Evolutionary conservation across 1,140 invertebrate species (phyloP).

Genomic region (Gryon sp.): DNA sequence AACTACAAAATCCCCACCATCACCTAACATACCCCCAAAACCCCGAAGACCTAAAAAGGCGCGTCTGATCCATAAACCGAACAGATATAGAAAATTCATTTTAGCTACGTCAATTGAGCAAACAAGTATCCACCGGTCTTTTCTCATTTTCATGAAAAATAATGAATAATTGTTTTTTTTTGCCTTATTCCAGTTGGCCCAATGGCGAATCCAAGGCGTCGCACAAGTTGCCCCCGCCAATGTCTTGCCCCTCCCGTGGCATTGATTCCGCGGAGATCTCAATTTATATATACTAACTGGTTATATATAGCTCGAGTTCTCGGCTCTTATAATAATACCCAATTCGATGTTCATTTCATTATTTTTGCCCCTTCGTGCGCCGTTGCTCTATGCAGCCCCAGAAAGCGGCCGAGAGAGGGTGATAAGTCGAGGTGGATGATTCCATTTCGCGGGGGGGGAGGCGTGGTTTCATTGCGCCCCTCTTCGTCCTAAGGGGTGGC

Average conservation of each 20-base stretch:
- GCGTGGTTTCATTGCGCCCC: slow-evolving; percentile 70
- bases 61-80: background rate
- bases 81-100: slow-evolving; percentile 48
- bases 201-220: slow-evolving; percentile 36
- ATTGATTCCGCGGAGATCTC: slow-evolving; percentile 61
- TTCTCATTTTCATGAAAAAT: slow-evolving; percentile 58
- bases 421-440: slow-evolving; percentile 75
- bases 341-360: slow-evolving; percentile 80
- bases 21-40: no score
- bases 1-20: no score
- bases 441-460: slow-evolving; percentile 68
- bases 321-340: slow-evolving; percentile 78
- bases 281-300: slow-evolving; percentile 76
- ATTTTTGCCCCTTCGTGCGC: slow-evolving; percentile 74
- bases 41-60: background rate
- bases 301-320: slow-evolving; percentile 65
- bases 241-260: slow-evolving; percentile 4
- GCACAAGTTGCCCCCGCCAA: slow-evolving; percentile 5
- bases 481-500: slow-evolving; percentile 68
- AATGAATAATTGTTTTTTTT: slow-evolving; percentile 56
- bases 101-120: slow-evolving; percentile 38
- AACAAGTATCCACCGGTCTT: slow-evolving; percentile 47
- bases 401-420: slow-evolving; percentile 70
- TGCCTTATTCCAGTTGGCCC: slow-evolving; percentile 46
- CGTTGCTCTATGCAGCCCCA: slow-evolving; percentile 51